phyloP scores from a whole-genome alignment of 2,888 invertebrate genomes.

The Pristionchus fissidentatus region DNA sequence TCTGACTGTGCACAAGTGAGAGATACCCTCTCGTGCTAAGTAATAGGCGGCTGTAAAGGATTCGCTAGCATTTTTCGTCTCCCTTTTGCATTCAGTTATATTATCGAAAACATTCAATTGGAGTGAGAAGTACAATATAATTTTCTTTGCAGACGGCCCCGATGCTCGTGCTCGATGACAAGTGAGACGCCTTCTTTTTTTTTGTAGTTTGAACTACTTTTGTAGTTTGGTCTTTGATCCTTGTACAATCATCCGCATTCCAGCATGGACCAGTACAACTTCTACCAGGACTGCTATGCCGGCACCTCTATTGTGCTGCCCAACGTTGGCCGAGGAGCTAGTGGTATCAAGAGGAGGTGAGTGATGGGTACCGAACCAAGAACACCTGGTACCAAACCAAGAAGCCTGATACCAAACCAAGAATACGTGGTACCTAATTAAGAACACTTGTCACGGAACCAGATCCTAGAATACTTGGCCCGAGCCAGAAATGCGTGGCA shows the following conservation, averaged over 20 bases:
- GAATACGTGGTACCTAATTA: background rate
- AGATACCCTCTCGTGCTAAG: no score
- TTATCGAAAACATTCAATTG: no score
- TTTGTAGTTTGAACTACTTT: background rate
- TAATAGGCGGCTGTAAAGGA: no score
- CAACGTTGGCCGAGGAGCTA: conserved; percentile 16
- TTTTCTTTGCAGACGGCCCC: conserved; percentile 49
- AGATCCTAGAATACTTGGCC: background rate
- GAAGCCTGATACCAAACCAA: background rate
- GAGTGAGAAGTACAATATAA: no score
- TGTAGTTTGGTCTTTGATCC: background rate
- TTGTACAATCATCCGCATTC: background rate
- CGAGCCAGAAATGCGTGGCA: background rate
- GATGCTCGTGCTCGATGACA: conserved; percentile 49
- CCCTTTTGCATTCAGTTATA: no score
- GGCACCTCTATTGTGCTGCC: conserved; percentile 43
- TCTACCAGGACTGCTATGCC: conserved; percentile 69
- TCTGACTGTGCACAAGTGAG: background rate
- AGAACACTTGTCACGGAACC: background rate
- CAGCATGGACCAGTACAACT: conserved; percentile 69
- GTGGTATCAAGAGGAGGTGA: background rate
- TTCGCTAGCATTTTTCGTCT: no score
- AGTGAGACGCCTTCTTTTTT: conserved; percentile 42
- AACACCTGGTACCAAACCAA: background rate
- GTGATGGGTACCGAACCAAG: background rate